Conservation (phyloP, 2,797 vertebrate genomes). For the Gastrophryne carolinensis region DNA sequence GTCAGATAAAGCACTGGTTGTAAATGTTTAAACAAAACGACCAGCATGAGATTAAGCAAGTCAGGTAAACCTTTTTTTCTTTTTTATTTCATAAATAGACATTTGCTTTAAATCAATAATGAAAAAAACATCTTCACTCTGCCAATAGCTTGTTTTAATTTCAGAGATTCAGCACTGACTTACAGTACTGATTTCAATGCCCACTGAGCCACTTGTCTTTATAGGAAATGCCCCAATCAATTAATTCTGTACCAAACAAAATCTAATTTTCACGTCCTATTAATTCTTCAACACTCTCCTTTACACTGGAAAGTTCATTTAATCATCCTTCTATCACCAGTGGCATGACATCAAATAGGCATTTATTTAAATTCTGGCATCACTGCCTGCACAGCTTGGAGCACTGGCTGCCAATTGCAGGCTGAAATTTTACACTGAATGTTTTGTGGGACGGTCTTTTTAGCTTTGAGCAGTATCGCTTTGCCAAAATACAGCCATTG, state of each 20-base stretch:
- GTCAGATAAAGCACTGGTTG: no score
- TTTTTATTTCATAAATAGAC: no score
- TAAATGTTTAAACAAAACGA: no score
- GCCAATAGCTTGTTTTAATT: not conserved
- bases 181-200: not conserved
- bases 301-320: conserved; percentile 13
- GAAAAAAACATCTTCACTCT: not conserved
- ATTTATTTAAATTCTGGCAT: conserved; percentile 36
- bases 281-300: conserved; percentile 27
- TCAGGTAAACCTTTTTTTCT: no score
- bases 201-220: not conserved
- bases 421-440: conserved; percentile 7
- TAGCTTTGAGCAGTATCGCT: not conserved
- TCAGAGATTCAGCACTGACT: not conserved
- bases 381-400: not conserved
- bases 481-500: conserved; percentile 3
- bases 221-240: not conserved
- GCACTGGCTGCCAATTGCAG: conserved; percentile 18
- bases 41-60: no score
- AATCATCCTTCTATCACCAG: conserved; percentile 25
- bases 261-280: conserved; percentile 15
- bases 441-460: not conserved
- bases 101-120: no score
- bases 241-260: conserved; percentile 2
- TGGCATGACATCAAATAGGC: conserved; percentile 21